Conservation (phyloP, 2,113 vertebrate species). For the Picathartes gymnocephalus region DNA sequence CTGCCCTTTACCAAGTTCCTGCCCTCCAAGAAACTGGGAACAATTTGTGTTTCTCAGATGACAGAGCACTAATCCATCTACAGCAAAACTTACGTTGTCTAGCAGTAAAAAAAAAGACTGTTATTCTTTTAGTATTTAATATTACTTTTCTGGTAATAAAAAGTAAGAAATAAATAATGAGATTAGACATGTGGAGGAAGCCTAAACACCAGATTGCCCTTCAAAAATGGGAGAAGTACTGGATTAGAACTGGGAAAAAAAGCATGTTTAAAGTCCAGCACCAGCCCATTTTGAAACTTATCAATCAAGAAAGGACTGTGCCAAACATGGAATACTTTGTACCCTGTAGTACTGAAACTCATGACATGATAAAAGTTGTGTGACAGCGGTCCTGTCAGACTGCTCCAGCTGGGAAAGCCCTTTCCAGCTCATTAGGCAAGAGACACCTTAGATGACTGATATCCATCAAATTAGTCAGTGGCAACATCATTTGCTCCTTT, state of each 20-base stretch:
- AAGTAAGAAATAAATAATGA: neutral
- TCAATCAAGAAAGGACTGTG: neutral
- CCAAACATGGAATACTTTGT: neutral
- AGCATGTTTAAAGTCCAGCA: neutral
- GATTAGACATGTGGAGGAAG: neutral
- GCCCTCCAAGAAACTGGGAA: neutral
- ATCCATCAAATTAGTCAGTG: neutral
- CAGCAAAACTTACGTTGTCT: neutral
- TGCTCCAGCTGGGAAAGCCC: neutral
- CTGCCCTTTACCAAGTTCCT: neutral
- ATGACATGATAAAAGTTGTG: rapidly evolving
- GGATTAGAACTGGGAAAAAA: neutral
- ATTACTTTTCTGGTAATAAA: neutral
- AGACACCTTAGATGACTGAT: neutral
- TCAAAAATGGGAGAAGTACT: neutral
- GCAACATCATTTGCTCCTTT: neutral
- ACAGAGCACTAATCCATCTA: neutral
- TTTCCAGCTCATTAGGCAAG: neutral
- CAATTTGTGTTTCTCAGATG: neutral
- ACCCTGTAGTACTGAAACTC: neutral
- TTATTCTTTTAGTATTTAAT: neutral
- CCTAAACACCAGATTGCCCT: neutral
- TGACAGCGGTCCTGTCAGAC: neutral
- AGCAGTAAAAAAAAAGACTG: neutral
- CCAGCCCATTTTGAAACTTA: neutral